These are phyloP conservation scores for Scatophagus argus DNA, from an alignment of 2,113 vertebrate species.

Conservation along the genomic window DNA sequence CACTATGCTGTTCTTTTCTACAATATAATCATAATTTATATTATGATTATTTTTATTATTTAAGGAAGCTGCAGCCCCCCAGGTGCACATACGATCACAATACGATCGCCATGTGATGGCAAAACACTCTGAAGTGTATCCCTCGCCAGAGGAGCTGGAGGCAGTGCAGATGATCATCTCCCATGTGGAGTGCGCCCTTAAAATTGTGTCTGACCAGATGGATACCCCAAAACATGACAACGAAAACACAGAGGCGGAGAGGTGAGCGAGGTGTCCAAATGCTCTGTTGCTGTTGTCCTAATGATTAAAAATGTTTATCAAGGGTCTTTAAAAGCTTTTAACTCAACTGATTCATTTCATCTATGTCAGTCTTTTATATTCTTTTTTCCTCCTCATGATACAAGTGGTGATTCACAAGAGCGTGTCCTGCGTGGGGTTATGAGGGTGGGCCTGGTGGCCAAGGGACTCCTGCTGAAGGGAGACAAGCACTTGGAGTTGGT, in stretches of 20 bases:
- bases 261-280: constrained; percentile 63
- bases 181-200: constrained; percentile 92
- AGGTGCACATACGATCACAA: constrained; percentile 82
- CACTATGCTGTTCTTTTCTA: not conserved
- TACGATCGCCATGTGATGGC: constrained; percentile 97
- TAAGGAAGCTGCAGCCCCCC: constrained; percentile 52
- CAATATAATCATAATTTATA: not conserved
- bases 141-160: constrained; percentile 93
- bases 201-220: constrained; percentile 92
- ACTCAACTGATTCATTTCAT: fast-evolving
- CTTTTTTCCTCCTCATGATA: not conserved
- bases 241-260: constrained; percentile 66
- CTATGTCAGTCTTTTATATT: not conserved
- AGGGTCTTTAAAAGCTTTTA: not conserved
- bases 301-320: not conserved
- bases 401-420: constrained; percentile 36
- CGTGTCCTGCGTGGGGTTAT: constrained; percentile 91
- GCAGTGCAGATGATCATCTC: constrained; percentile 96
- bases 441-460: constrained; percentile 94
- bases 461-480: constrained; percentile 94
- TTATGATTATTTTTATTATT: not conserved
- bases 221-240: constrained; percentile 82
- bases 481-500: constrained; percentile 95
- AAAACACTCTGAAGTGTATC: constrained; percentile 96
- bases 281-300: not conserved